phyloP scores from a whole-genome alignment of 2,888 invertebrate genomes.

The Lomographa bimaculata region DNA sequence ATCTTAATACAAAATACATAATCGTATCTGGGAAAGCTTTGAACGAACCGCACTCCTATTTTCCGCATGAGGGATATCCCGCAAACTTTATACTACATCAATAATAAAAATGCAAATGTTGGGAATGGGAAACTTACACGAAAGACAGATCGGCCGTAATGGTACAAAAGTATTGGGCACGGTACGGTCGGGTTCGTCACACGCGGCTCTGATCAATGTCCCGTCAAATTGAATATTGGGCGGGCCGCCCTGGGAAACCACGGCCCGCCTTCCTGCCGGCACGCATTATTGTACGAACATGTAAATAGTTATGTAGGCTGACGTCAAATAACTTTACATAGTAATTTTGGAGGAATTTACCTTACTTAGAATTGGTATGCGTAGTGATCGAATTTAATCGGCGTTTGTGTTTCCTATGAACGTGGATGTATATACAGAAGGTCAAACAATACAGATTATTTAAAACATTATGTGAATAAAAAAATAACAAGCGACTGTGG shows the following conservation, averaged over 20 bases:
- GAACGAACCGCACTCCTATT: constrained; percentile 16
- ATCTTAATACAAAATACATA: constrained; percentile 16
- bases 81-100: constrained; percentile 25
- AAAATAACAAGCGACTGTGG: too few species aligned
- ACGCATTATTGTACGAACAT: constrained; percentile 24
- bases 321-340: constrained; percentile 10
- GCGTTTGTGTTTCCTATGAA: too few species aligned
- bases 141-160: constrained; percentile 45
- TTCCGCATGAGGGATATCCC: constrained; percentile 19
- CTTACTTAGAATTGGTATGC: background rate
- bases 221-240: constrained; percentile 69
- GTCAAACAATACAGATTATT: too few species aligned
- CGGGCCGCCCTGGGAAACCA: constrained; percentile 41
- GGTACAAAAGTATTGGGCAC: constrained; percentile 49
- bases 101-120: constrained; percentile 39
- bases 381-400: background rate
- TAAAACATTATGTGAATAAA: too few species aligned
- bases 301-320: constrained; percentile 12
- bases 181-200: constrained; percentile 50
- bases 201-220: constrained; percentile 65
- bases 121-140: constrained; percentile 37
- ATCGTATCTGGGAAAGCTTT: constrained; percentile 17
- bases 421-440: too few species aligned
- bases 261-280: constrained; percentile 13
- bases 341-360: background rate